phyloP scores from a whole-genome alignment of 2,797 vertebrate species.

The Lerista edwardsae region DNA sequence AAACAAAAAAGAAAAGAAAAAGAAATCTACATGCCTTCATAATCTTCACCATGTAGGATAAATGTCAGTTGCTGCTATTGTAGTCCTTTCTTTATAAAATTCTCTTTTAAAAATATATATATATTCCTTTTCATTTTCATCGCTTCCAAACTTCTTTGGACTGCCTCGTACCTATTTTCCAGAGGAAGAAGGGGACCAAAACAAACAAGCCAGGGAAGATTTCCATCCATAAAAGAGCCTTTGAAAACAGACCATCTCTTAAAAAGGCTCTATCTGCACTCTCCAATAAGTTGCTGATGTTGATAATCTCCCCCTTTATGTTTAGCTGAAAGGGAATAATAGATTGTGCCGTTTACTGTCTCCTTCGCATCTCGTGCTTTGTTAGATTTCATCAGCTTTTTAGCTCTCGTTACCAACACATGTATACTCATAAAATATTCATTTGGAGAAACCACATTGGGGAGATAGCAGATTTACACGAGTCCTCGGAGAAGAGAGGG shows the following conservation, averaged over 20 bases:
- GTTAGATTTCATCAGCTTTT: slow-evolving; percentile 27
- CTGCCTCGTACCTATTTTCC: neutral
- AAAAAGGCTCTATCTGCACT: neutral
- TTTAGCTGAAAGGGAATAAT: slow-evolving; percentile 16
- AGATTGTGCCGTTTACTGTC: neutral
- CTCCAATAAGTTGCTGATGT: neutral
- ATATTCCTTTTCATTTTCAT: neutral
- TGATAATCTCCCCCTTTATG: neutral
- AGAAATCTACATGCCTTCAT: neutral
- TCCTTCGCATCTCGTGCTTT: slow-evolving; percentile 4
- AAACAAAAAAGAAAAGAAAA: no score
- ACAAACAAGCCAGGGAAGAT: neutral
- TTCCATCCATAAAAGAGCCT: slow-evolving; percentile 23
- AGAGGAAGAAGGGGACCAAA: neutral
- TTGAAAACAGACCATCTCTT: slow-evolving; percentile 18
- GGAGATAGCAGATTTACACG: slow-evolving; percentile 27
- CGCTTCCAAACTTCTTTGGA: neutral
- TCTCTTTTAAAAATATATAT: neutral
- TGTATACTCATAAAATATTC: slow-evolving; percentile 45
- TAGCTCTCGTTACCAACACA: slow-evolving; percentile 30
- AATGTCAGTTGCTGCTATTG: slow-evolving; percentile 4
- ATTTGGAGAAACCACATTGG: slow-evolving; percentile 1
- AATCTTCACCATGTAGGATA: neutral
- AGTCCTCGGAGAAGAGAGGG: neutral
- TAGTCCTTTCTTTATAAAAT: neutral